Evolutionary conservation across 92 coral and sea anemone genomes (phyloP), one percentile per base, ranked within the genome.

Genomic region (Micromussa lordhowensis): DNA sequence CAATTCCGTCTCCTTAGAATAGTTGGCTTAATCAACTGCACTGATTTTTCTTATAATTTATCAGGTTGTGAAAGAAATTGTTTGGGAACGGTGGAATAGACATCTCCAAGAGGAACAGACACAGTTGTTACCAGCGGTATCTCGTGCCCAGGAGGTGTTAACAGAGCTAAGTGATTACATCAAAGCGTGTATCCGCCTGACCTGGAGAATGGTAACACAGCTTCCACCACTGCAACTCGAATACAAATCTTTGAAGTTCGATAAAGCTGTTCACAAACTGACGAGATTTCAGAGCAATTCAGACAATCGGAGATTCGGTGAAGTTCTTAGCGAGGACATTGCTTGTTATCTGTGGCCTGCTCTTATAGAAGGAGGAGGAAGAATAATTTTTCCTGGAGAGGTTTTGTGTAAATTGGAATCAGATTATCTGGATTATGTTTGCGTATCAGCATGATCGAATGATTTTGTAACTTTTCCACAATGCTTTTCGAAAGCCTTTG

Each of bases 271-370:
- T 12, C 84, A 80, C 53, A 80, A n/a, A 35, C 32, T 80, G 40
- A 34, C 84, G 13, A 61, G 84, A 35, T 68, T n/a, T 36, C 40
- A 59, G 19, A 4, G 30, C 14, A 59, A 36, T 18, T 5, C 15
- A 32, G 73, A 31, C 14, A 44, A 70, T 70, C 75, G 31, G 7
- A 36, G 13, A 29, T 1, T 24, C 55, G 69, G 13, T 16, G 17
- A 8, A 34, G 11, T 14, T n/a, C 63, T 9, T 15, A 28, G 36
- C 9, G 82, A 78, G 38, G 5, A n/a, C 9, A 80, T 80, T 12
- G 84, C 53, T 11, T 78, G 82, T 59, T 80, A 80, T n/a, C 11
- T 80, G 24, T 80, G 84, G 84, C 84, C 84, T 35, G 84, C 72
- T 19, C 84, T 80, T 13, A 6, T 58, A 17, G 84, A 80, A 44